Evolutionary conservation across 2,888 invertebrate genomes (phyloP), one percentile per base, ranked within the genome.

Genomic region (Drosophila robusta): DNA sequence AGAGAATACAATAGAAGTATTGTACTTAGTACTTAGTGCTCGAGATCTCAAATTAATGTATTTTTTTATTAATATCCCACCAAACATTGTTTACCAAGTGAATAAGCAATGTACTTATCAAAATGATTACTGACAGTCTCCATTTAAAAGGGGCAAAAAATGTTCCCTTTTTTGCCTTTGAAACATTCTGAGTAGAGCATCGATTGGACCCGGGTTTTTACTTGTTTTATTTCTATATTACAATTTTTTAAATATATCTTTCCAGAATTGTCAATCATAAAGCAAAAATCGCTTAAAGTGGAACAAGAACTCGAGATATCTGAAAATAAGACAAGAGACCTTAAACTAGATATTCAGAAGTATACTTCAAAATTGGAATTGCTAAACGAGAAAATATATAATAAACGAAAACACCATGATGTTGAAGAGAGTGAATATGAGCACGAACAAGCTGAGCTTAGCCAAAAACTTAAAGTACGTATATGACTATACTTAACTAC

Each of bases 211-310:
- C 18, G 18, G 18, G 1, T 18, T 18, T 18, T 18, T 34, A 3
- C 18, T 29, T 16, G 24, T 9, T 24, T 26, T 26, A 8, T 26
- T 26, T 8, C 7, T 26, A 4, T 6, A 9, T 22, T 12, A 1
- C 4, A 29, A 24, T 14, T 22, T 2, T 8, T 22, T 29, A 18
- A 7, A 0, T 9, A 22, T 12, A 24, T 26, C 6, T 52, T 68
- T 42, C 1, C 70, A 92, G 92, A 92, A 55, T 63, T 92, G 0
- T 88, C 91, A 50, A 90, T 97, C 57, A 94, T 96, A 91, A 95
- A 95, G 45, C 95, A 97, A 80, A 97, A 96, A 87, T 95, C 95
- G 51, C 92, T 95, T 79, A 95, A 95, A 82, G 93, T 96, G 29
- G 95, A 95, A 70, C 93, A 94, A 60, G 95, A 95, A 47, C 91